A percentile compares a stretch with the other conserved stretches of the same genome.
phyloP scores from a whole-genome alignment of 2,888 invertebrate species.

The Zaprionus lineosus region DNA sequence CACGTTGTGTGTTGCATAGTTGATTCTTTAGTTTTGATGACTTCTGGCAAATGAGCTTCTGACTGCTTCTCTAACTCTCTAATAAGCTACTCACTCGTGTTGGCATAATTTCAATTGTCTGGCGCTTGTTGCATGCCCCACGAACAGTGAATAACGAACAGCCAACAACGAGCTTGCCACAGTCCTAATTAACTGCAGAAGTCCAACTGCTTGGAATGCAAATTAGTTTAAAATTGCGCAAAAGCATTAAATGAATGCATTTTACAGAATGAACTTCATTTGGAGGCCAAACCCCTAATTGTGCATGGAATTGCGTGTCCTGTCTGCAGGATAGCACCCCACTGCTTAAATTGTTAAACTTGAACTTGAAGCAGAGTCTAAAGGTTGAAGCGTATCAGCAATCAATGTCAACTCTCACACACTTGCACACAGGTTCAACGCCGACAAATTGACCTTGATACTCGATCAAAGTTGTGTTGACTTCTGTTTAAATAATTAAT shows the following conservation, averaged over 20 bases:
- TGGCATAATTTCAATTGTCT: conserved; percentile 38
- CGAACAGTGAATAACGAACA: no score
- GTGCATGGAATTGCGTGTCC: conserved; percentile 30
- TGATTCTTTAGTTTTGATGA: conserved; percentile 14
- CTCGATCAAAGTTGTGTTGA: conserved; percentile 8
- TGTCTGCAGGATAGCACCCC: conserved; percentile 1
- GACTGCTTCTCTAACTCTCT: neutral
- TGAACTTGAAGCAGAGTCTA: neutral
- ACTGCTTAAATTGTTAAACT: no score
- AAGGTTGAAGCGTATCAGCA: no score
- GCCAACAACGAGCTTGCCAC: neutral
- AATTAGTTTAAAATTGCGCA: conserved; percentile 56
- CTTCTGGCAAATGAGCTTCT: conserved; percentile 26
- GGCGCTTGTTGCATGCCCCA: conserved; percentile 38
- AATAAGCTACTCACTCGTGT: conserved; percentile 23
- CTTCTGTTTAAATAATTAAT: conserved; percentile 51
- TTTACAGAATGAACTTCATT: conserved; percentile 30
- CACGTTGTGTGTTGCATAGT: neutral
- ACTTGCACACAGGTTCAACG: no score
- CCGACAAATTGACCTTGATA: conserved; percentile 42
- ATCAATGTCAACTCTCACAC: no score
- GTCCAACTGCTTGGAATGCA: conserved; percentile 39
- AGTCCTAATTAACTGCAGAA: conserved; percentile 45
- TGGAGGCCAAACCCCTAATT: no score
- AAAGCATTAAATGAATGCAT: conserved; percentile 49